phyloP scores from a whole-genome alignment of 1,140 invertebrate species.

The Drosophila kikkawai region DNA sequence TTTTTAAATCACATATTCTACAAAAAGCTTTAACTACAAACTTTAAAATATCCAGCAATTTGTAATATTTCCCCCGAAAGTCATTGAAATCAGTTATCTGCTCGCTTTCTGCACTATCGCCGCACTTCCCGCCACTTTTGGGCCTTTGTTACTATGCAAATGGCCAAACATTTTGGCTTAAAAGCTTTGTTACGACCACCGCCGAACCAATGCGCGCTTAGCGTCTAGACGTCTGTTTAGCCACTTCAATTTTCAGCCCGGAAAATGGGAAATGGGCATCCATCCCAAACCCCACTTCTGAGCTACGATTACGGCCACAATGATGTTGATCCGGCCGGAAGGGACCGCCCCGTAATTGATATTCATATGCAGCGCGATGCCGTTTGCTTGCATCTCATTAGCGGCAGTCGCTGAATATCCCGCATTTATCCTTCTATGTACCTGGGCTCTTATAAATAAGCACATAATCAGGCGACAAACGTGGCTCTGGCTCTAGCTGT shows the following conservation, averaged over 20 bases:
- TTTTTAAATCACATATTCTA: neutral
- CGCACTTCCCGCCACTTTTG: slow-evolving; percentile 10
- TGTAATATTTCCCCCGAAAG: neutral
- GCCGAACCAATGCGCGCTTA: slow-evolving; percentile 18
- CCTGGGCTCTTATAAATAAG: slow-evolving; percentile 71
- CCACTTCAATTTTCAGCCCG: slow-evolving; percentile 33
- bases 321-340: slow-evolving; percentile 33
- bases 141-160: slow-evolving; percentile 47
- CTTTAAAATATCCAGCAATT: neutral
- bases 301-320: slow-evolving; percentile 45
- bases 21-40: neutral
- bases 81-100: slow-evolving; percentile 23
- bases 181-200: slow-evolving; percentile 50
- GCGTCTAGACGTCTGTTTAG: slow-evolving; percentile 55
- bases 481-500: slow-evolving; percentile 20
- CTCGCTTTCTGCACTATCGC: slow-evolving; percentile 14
- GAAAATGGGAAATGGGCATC: slow-evolving; percentile 5
- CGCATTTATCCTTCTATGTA: slow-evolving; percentile 58
- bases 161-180: slow-evolving; percentile 47
- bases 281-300: neutral
- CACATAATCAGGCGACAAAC: slow-evolving; percentile 79
- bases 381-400: slow-evolving; percentile 74
- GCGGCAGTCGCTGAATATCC: slow-evolving; percentile 42
- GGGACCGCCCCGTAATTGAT: slow-evolving; percentile 59
- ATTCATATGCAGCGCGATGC: slow-evolving; percentile 70